Evolutionary conservation across 2,113 vertebrate species (phyloP).

Genomic region (Campylomormyrus tamandua): DNA sequence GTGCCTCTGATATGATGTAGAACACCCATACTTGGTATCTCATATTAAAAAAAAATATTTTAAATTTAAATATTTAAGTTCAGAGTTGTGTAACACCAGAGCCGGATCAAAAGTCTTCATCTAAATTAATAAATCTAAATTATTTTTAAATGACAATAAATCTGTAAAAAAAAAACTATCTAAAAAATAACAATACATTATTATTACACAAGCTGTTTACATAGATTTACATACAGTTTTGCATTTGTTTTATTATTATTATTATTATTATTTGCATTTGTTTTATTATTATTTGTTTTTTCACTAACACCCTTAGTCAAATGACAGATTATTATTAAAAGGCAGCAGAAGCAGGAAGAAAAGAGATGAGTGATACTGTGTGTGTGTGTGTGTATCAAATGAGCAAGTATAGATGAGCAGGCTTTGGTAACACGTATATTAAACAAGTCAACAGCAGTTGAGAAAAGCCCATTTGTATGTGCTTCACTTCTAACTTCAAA

Average conservation of each 20-base stretch:
- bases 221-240: background rate
- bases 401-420: too few relatives aligned
- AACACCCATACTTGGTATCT: background rate
- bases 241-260: background rate
- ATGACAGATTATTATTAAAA: background rate
- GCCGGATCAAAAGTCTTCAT: background rate
- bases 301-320: background rate
- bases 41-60: background rate
- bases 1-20: background rate
- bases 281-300: background rate
- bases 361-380: background rate
- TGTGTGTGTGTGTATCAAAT: too few relatives aligned
- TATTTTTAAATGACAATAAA: background rate
- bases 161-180: background rate
- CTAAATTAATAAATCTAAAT: background rate
- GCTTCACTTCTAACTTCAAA: background rate
- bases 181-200: background rate
- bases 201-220: background rate
- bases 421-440: background rate
- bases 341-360: background rate
- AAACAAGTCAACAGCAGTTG: background rate
- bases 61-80: background rate
- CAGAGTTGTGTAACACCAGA: background rate
- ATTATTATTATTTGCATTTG: background rate
- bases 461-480: background rate